Evolutionary conservation across 2,797 vertebrate genomes (phyloP), one percentile per base, ranked within the genome.

Genomic region (Antrozous pallidus): DNA sequence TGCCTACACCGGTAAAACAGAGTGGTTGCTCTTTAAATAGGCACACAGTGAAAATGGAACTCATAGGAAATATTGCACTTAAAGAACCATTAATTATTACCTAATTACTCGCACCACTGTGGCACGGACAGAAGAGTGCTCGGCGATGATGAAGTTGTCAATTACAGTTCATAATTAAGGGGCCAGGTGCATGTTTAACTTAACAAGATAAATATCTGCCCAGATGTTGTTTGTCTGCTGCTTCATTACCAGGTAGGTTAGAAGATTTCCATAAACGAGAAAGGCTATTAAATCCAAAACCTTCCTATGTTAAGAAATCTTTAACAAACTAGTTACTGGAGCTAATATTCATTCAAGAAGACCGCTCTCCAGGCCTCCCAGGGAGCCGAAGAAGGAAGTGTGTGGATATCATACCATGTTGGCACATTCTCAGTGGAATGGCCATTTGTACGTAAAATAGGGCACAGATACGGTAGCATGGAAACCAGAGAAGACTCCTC

Each of bases 151-250:
- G 93, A 97, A 98, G 97, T 97, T 97, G 97, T 98, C 98, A 98
- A 98, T 98, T 98, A 98, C 95, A 97, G 97, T 97, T 98, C 97
- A 97, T 98, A 98, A 98, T 98, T 97, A 98, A 98, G 97, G 97
- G 97, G 95, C 97, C 98, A 98, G 97, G 96, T 98, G 97, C 97
- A 96, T 96, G 95, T 98, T 98, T 98, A 98, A 98, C 98, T 98
- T 98, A 98, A 98, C 97, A 98, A 98, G 97, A 98, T 97, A 98
- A 98, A 97, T 97, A 98, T 97, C 95, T 97, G 93, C 96, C 98
- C 97, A 98, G 98, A 98, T 98, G 98, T 94, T 97, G 91, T 96
- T 95, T 97, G 95, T 97, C 96, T 98, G 97, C 90, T 97, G 97
- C 95, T 96, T 98, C 95, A 90, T 97, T 98, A 97, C 96, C 94